Percentiles rank a stretch among this genome's conserved stretches.
Evolutionary conservation across 2,113 vertebrate species (phyloP).

Genomic region (Strix aluco): DNA sequence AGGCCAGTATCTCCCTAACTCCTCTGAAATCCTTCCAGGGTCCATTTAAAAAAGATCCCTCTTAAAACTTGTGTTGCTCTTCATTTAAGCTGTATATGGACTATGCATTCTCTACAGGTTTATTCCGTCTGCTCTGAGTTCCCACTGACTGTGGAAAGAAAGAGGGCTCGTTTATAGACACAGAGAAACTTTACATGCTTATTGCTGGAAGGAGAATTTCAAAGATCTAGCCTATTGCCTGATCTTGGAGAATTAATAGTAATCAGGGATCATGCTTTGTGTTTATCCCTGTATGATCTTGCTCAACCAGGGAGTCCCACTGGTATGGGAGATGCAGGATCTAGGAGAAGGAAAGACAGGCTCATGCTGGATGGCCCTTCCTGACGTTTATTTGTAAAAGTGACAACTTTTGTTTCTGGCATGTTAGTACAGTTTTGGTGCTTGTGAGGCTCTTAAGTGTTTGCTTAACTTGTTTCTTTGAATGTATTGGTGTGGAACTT

Average conservation of each 20-base stretch:
- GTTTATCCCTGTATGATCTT: not conserved
- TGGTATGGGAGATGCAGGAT: not conserved
- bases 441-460: not conserved
- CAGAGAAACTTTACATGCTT: not conserved
- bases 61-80: not conserved
- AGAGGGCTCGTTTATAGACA: not conserved
- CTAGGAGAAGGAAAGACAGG: not conserved
- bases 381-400: not conserved
- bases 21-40: not conserved
- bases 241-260: not conserved
- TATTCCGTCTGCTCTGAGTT: not conserved
- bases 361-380: rapidly evolving
- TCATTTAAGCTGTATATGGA: not conserved
- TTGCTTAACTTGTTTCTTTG: not conserved
- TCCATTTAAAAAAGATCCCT: rapidly evolving
- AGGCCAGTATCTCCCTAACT: not conserved
- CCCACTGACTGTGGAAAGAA: not conserved
- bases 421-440: not conserved
- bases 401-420: not conserved
- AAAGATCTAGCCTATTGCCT: not conserved
- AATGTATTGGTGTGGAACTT: not conserved
- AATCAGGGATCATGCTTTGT: not conserved
- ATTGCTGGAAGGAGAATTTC: not conserved
- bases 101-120: rapidly evolving
- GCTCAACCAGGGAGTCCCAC: not conserved